Conservation (phyloP, 1,140 invertebrate species). For the Carposina sasakii region DNA sequence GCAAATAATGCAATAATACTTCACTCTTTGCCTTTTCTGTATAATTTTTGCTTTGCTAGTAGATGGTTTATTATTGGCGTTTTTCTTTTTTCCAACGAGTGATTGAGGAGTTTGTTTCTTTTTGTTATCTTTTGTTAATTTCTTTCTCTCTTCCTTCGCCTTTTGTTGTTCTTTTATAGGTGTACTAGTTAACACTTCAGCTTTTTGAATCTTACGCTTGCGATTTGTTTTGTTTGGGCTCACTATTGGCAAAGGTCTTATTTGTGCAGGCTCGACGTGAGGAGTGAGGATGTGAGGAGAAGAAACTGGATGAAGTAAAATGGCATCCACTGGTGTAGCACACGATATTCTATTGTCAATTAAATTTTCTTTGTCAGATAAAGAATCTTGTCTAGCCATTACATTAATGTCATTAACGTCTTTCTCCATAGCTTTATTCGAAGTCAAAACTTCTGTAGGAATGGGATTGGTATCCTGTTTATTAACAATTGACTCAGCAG, state of each 20-base stretch:
- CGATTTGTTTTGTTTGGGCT: not conserved
- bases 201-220: not conserved
- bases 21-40: not conserved
- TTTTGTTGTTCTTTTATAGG: conserved; percentile 1
- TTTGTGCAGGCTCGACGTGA: too few species aligned
- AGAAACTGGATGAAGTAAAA: too few species aligned
- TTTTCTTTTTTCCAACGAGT: not conserved
- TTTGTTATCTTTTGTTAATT: not conserved
- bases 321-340: too few species aligned
- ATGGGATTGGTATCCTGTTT: not conserved
- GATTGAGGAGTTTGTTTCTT: not conserved
- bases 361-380: too few species aligned
- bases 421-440: too few species aligned
- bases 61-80: not conserved
- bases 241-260: not conserved
- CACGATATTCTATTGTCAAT: too few species aligned
- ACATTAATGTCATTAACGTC: not conserved
- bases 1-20: not conserved
- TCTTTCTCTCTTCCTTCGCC: not conserved
- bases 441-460: too few species aligned
- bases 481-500: not conserved
- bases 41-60: not conserved
- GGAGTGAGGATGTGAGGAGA: too few species aligned
- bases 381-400: too few species aligned
- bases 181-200: not conserved